Conservation (phyloP, 2,888 invertebrate species). For the Falcaria lacertinaria region DNA sequence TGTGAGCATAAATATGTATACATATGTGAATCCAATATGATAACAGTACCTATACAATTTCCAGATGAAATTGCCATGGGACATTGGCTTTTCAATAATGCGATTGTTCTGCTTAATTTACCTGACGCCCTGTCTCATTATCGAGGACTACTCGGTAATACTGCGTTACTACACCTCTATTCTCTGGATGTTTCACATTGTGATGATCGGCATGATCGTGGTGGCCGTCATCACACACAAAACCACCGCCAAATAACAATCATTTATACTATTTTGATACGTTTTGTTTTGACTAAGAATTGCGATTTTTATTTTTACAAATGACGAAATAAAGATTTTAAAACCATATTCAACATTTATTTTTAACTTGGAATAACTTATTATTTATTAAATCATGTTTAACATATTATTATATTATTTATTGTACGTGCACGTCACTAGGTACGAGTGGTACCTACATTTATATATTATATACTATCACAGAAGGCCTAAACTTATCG, state of each 20-base stretch:
- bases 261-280: neutral
- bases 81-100: conserved; percentile 70
- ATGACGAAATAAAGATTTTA: neutral
- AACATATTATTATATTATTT: too few species aligned
- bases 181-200: conserved; percentile 59
- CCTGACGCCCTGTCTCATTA: conserved; percentile 57
- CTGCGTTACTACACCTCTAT: conserved; percentile 64
- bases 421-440: neutral
- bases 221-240: conserved; percentile 38
- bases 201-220: conserved; percentile 41
- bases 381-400: too few species aligned
- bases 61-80: conserved; percentile 79
- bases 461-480: conserved; percentile 11
- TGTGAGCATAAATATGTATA: too few species aligned
- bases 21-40: too few species aligned
- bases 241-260: conserved; percentile 11
- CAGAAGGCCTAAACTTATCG: conserved; percentile 13
- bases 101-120: conserved; percentile 60
- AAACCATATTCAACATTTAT: neutral
- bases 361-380: neutral
- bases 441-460: neutral
- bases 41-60: conserved; percentile 21
- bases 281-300: neutral
- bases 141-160: conserved; percentile 33
- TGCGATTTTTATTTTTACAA: neutral